Evolutionary conservation across 2,888 invertebrate species (phyloP).

Genomic region (Matsumyia berberina): DNA sequence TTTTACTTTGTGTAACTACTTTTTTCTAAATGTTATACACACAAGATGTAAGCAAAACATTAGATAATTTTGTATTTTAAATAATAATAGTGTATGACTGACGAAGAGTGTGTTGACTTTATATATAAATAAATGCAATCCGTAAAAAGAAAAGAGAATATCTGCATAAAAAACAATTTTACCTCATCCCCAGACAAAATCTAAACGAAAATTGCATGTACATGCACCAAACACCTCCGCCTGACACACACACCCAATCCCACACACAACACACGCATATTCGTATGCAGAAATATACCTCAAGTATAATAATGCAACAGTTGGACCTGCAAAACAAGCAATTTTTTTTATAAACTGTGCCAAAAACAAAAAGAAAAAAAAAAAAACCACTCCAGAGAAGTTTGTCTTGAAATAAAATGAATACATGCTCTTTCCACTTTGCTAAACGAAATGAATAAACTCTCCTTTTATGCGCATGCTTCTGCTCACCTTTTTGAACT

Average conservation of each 20-base stretch:
- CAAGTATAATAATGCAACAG: slow-evolving; percentile 73
- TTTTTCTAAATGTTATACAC: slow-evolving; percentile 59
- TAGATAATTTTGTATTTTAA: slow-evolving; percentile 70
- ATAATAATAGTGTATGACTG: slow-evolving; percentile 75
- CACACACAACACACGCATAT: slow-evolving; percentile 47
- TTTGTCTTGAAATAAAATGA: slow-evolving; percentile 56
- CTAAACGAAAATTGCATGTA: slow-evolving; percentile 39
- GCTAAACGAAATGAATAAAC: neutral
- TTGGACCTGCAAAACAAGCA: slow-evolving; percentile 69
- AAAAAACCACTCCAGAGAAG: slow-evolving; percentile 62
- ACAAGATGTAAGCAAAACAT: slow-evolving; percentile 66
- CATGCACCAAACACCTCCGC: slow-evolving; percentile 12
- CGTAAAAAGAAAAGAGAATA: slow-evolving; percentile 25
- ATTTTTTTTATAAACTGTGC: slow-evolving; percentile 65
- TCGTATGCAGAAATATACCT: slow-evolving; percentile 66
- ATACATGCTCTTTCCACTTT: neutral
- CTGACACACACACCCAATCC: slow-evolving; percentile 3
- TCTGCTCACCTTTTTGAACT: neutral
- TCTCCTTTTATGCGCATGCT: slow-evolving; percentile 15
- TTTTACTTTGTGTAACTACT: slow-evolving; percentile 70
- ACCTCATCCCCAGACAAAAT: slow-evolving; percentile 45
- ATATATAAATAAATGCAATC: slow-evolving; percentile 20
- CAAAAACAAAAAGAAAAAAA: too few relatives aligned
- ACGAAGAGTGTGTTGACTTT: slow-evolving; percentile 75
- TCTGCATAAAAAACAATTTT: slow-evolving; percentile 66